Conservation (phyloP, 2,113 vertebrate species). For the Notarius lentiginosus region DNA sequence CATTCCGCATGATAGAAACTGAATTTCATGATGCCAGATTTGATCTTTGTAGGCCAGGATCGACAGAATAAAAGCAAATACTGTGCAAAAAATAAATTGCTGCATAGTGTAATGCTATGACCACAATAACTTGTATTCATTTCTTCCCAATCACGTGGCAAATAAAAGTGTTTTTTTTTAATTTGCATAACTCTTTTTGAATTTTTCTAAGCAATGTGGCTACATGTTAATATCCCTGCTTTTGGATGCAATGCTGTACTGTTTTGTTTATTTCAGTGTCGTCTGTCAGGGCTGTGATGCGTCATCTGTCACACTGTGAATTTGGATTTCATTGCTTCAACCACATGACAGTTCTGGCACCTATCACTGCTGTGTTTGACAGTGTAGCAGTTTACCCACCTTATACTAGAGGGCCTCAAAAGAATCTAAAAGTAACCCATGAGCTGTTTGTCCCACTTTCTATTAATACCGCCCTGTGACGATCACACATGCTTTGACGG, state of each 20-base stretch:
- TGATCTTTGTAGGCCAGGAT: not conserved
- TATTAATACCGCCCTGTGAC: slow-evolving; percentile 69
- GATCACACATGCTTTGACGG: slow-evolving; percentile 32
- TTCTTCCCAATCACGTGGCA: not conserved
- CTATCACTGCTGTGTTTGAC: not conserved
- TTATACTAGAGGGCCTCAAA: slow-evolving; percentile 36
- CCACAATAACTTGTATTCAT: not conserved
- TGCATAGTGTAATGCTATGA: not conserved
- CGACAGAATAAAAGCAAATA: not conserved
- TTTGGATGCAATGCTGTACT: not conserved
- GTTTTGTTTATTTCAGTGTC: not conserved
- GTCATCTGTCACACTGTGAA: slow-evolving; percentile 18
- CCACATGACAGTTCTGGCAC: slow-evolving; percentile 21
- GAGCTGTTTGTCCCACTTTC: slow-evolving; percentile 74
- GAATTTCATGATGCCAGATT: not conserved
- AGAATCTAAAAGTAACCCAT: slow-evolving; percentile 63
- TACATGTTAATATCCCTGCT: not conserved
- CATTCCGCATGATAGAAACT: not conserved
- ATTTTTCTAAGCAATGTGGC: not conserved
- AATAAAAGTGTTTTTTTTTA: not conserved
- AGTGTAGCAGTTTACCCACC: slow-evolving; percentile 21
- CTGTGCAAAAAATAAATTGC: not conserved
- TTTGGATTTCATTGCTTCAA: not conserved
- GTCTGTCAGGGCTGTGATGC: not conserved
- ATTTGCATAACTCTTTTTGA: not conserved